Percentiles rank a stretch among this genome's conserved stretches.
These are phyloP conservation scores for Nemoura dubitans DNA, from an alignment of 2,888 invertebrate species.

Conservation along the genomic window DNA sequence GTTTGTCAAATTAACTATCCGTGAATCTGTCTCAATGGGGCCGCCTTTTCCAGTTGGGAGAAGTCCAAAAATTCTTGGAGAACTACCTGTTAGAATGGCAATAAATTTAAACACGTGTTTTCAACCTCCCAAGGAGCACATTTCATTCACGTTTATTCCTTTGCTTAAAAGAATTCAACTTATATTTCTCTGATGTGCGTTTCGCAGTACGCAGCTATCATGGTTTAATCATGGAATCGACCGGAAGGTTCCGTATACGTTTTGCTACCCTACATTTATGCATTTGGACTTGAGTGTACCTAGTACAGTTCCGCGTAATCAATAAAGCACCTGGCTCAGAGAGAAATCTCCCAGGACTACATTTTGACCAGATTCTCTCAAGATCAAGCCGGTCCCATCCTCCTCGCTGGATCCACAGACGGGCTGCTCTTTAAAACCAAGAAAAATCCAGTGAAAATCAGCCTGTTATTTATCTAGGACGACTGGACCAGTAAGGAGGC, in stretches of 20 bases:
- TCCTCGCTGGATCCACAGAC: background rate
- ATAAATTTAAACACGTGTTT: no score
- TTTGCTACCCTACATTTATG: slow-evolving; percentile 1
- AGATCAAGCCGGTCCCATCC: background rate
- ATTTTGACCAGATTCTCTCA: slow-evolving; percentile 28
- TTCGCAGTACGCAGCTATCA: no score
- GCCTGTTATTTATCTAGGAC: background rate
- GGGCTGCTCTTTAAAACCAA: background rate
- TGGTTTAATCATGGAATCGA: background rate
- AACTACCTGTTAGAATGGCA: background rate
- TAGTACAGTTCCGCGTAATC: slow-evolving; percentile 41
- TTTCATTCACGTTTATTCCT: no score
- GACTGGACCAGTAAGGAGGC: background rate
- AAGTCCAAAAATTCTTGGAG: background rate
- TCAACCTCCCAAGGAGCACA: no score
- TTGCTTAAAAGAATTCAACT: no score
- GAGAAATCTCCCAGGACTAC: slow-evolving; percentile 39
- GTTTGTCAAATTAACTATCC: background rate
- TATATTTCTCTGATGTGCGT: no score
- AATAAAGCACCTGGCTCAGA: slow-evolving; percentile 45
- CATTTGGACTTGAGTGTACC: slow-evolving; percentile 15
- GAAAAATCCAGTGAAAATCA: background rate
- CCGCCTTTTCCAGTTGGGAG: background rate
- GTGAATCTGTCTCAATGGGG: background rate
- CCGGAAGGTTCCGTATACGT: background rate